A percentile compares a stretch with the other conserved stretches of the same genome.
Evolutionary conservation across 2,113 vertebrate species (phyloP).

Genomic region (Lepisosteus oculatus): DNA sequence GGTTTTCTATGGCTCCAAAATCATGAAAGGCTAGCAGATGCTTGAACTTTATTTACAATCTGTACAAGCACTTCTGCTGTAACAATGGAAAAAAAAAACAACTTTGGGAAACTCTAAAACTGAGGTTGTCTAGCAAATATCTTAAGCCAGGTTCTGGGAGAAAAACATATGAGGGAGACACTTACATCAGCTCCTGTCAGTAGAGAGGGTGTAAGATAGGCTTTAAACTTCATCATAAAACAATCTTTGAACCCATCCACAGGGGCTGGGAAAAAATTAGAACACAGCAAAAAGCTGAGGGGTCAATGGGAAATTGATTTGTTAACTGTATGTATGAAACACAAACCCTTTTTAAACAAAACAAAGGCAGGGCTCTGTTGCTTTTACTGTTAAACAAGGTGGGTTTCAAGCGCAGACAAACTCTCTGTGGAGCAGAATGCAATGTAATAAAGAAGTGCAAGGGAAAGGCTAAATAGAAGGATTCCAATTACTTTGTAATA

Average conservation of each 20-base stretch:
- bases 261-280: not conserved
- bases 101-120: too few relatives aligned
- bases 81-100: too few relatives aligned
- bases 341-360: constrained; percentile 14
- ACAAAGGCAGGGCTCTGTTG: not conserved
- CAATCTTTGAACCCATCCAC: constrained; percentile 1
- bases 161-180: too few relatives aligned
- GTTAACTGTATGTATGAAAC: constrained; percentile 2
- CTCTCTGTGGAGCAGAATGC: not conserved
- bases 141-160: too few relatives aligned
- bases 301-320: constrained; percentile 19
- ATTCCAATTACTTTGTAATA: constrained; percentile 1
- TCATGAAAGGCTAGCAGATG: too few relatives aligned
- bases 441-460: not conserved
- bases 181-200: too few relatives aligned
- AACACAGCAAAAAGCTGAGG: constrained; percentile 3
- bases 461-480: not conserved
- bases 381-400: not conserved
- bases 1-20: too few relatives aligned
- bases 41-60: too few relatives aligned
- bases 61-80: too few relatives aligned
- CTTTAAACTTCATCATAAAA: constrained; percentile 1
- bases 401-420: not conserved
- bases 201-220: too few relatives aligned
- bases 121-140: too few relatives aligned